These are phyloP conservation scores for Thunnus maccoyii DNA, from an alignment of 2,113 vertebrate species.

Conservation along the genomic window DNA sequence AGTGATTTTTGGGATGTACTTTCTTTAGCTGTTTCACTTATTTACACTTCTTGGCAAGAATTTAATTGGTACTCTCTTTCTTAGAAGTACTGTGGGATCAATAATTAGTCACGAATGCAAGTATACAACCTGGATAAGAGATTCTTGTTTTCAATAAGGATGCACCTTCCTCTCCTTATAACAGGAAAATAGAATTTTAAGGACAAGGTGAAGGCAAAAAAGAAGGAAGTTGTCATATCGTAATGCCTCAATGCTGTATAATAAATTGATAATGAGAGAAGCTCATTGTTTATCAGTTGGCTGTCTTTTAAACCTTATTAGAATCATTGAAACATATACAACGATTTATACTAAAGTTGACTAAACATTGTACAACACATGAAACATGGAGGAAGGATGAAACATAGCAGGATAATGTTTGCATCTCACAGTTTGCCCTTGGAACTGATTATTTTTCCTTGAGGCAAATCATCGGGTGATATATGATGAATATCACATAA, in stretches of 20 bases:
- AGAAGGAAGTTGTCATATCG: background rate
- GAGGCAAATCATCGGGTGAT: background rate
- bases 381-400: background rate
- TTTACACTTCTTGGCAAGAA: conserved; percentile 26
- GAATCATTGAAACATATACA: background rate
- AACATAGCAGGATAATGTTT: background rate
- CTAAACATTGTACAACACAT: background rate
- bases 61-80: conserved; percentile 26
- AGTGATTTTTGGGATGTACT: conserved; percentile 23
- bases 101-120: conserved; percentile 51
- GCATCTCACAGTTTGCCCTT: too few relatives aligned
- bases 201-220: background rate
- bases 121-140: conserved; percentile 20
- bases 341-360: background rate
- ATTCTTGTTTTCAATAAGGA: background rate
- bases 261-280: background rate
- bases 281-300: background rate
- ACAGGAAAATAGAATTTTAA: background rate
- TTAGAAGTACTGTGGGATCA: conserved; percentile 28
- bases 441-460: background rate
- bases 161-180: background rate
- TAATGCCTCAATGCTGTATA: background rate
- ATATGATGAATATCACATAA: background rate
- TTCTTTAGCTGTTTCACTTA: conserved; percentile 23
- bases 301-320: too few relatives aligned